A percentile compares a stretch with the other conserved stretches of the same genome.
Conservation (phyloP, 2,797 vertebrate species). For the Phalanger gymnotis region DNA sequence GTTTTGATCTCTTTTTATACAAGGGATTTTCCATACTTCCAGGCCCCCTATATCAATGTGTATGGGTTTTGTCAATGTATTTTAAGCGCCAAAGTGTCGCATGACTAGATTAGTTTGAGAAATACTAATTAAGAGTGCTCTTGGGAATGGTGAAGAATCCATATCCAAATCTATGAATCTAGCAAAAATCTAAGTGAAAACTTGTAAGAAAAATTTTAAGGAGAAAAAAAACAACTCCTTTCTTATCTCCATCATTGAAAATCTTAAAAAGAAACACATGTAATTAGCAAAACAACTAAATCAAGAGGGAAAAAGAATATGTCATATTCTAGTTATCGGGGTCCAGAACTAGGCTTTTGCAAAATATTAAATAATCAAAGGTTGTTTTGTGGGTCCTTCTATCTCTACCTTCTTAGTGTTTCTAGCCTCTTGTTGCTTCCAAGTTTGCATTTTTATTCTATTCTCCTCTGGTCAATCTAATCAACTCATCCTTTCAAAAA, state of each 20-base stretch:
- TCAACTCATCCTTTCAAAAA: neutral
- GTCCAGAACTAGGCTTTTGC: neutral
- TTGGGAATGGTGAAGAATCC: conserved; percentile 15
- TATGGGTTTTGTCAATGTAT: neutral
- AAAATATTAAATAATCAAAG: neutral
- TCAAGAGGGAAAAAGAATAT: neutral
- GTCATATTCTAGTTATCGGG: neutral
- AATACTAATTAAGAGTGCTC: neutral
- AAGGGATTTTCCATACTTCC: neutral
- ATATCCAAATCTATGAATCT: neutral
- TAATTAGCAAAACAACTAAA: neutral
- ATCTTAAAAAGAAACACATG: neutral
- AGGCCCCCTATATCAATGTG: neutral
- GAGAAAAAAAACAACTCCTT: neutral
- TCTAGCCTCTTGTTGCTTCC: neutral
- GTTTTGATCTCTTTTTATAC: neutral
- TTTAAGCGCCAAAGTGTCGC: neutral
- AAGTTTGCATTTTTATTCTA: neutral
- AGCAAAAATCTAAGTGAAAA: neutral
- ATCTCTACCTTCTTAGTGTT: neutral
- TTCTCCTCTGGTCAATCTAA: neutral
- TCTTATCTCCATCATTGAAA: neutral
- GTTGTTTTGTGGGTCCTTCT: neutral
- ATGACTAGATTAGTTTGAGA: neutral
- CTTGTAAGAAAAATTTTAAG: conserved; percentile 19